phyloP scores from a whole-genome alignment of 2,113 vertebrate genomes.

The Zosterops lateralis region DNA sequence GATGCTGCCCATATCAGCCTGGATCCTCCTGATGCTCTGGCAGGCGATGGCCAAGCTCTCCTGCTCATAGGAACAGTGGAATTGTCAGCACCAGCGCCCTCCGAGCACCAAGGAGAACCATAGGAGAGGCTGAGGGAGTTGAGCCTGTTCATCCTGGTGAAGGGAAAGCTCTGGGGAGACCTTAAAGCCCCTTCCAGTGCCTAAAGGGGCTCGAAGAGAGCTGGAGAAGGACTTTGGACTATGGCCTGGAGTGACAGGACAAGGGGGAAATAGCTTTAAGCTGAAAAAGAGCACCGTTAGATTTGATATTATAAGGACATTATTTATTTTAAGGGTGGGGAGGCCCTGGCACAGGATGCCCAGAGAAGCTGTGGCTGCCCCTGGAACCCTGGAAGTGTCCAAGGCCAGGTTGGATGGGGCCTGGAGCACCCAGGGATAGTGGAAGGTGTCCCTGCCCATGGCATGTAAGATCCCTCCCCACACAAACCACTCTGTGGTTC shows the following conservation, averaged over 20 bases:
- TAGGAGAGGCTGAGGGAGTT: background rate
- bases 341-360: background rate
- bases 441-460: background rate
- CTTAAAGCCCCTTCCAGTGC: background rate
- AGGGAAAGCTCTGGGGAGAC: background rate
- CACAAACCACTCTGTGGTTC: background rate
- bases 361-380: background rate
- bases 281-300: background rate
- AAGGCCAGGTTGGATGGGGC: rapidly evolving
- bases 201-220: background rate
- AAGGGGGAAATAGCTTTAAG: background rate
- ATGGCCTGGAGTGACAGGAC: background rate
- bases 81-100: background rate
- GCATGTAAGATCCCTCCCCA: background rate
- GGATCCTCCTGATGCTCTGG: conserved; percentile 80
- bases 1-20: conserved; percentile 88
- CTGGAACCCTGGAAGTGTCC: background rate
- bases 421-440: background rate
- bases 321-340: background rate
- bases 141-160: background rate
- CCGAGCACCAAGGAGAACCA: background rate
- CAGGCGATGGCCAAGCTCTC: conserved; percentile 84
- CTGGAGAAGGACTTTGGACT: background rate
- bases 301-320: background rate
- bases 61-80: conserved; percentile 59